These are phyloP conservation scores for Hybognathus amarus DNA, from an alignment of 2,797 vertebrate species.

Conservation along the genomic window DNA sequence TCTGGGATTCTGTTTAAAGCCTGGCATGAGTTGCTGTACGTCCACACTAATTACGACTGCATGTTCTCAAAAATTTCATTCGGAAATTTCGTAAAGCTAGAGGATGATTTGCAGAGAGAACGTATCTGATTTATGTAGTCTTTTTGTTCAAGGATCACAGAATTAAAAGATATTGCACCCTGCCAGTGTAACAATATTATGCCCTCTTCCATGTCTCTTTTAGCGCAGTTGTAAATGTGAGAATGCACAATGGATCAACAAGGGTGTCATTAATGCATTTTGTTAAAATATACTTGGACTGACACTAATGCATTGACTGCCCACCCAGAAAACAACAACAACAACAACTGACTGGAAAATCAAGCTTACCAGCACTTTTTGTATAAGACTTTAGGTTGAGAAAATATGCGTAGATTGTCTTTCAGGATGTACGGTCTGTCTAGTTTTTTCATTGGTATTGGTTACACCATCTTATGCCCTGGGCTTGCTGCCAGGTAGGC, in stretches of 20 bases:
- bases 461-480: constrained; percentile 61
- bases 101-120: constrained; percentile 35
- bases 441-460: constrained; percentile 60
- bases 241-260: constrained; percentile 26
- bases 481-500: constrained; percentile 70
- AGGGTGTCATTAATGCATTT: background rate
- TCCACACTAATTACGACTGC: constrained; percentile 68
- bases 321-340: background rate
- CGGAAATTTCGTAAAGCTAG: constrained; percentile 38
- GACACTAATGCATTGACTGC: background rate
- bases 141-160: constrained; percentile 28
- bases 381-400: constrained; percentile 18
- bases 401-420: constrained; percentile 39
- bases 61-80: constrained; percentile 56
- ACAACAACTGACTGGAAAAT: constrained; percentile 13
- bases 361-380: constrained; percentile 3
- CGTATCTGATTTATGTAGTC: constrained; percentile 29
- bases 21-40: constrained; percentile 66
- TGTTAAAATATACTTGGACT: constrained; percentile 2
- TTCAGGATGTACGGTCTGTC: constrained; percentile 29
- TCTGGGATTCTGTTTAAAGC: constrained; percentile 66
- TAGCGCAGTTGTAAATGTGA: constrained; percentile 34
- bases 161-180: constrained; percentile 31
- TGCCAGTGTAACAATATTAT: constrained; percentile 7
- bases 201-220: background rate